These are phyloP conservation scores for Psylliodes chrysocephalus DNA, from an alignment of 2,888 invertebrate species.

Conservation along the genomic window DNA sequence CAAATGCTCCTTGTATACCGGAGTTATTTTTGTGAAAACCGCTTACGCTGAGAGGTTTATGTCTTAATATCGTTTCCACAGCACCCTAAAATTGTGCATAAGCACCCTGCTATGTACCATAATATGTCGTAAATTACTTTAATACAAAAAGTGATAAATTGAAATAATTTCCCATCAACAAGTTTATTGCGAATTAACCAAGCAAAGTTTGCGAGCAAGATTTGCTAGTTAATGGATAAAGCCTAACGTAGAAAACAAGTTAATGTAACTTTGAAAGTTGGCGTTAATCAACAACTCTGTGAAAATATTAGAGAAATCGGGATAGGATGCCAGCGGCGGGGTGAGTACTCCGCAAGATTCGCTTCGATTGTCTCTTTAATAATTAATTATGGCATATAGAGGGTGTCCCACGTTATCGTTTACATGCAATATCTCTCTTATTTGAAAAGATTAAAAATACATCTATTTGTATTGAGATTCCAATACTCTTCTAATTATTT, in stretches of 20 bases:
- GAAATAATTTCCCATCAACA: constrained; percentile 11
- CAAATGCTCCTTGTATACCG: too few species aligned
- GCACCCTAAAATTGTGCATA: too few species aligned
- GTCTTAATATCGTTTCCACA: too few species aligned
- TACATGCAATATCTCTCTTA: too few species aligned
- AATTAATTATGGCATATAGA: too few species aligned
- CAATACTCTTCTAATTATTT: too few species aligned
- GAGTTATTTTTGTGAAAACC: too few species aligned
- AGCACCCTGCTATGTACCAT: neutral
- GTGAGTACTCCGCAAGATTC: neutral
- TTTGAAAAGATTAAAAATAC: too few species aligned
- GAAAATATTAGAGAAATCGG: constrained; percentile 15
- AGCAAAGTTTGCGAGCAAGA: constrained; percentile 17
- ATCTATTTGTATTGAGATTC: too few species aligned
- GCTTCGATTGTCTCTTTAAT: too few species aligned
- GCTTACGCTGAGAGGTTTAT: too few species aligned
- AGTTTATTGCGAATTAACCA: constrained; percentile 15
- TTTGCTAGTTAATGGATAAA: constrained; percentile 20
- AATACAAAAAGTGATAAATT: constrained; percentile 3
- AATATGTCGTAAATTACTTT: neutral
- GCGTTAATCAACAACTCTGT: constrained; percentile 19
- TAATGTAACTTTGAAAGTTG: constrained; percentile 16
- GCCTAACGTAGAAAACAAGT: constrained; percentile 12
- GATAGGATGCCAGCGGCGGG: neutral
- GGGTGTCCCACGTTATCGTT: too few species aligned